Base-by-base conservation (phyloP, 2,888 invertebrate genomes). In the Troides aeacus region DNA sequence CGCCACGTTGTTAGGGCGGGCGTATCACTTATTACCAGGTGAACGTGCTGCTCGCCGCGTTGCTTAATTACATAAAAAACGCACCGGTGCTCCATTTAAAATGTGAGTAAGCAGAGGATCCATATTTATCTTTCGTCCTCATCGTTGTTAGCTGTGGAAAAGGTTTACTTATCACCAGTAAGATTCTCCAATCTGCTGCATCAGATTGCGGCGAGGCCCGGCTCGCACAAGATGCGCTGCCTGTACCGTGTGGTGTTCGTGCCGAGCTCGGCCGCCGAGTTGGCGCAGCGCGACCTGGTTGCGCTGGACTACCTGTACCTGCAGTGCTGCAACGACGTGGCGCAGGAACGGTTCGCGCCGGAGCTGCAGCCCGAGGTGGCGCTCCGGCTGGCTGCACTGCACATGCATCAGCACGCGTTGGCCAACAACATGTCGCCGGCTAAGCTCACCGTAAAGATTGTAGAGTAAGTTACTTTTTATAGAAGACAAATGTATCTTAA, bases 281-380 rank as follows among this genome's bases (percentile, higher is more conserved):
- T 98, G 66, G 96, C 97, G 0, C 96, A 96, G 84, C 94, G 94
- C 75, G 98, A 98, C 90, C 93, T 97, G 18, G 95, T 96, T 24
- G 96, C 97, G 0, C 94, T 98, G 78, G 98, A 98, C 88, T 98
- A 98, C 87, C 94, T 98, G 53, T 98, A 96, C 89, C 94, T 95
- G 84, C 98, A 98, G 91, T 97, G 98, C 87, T 97, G 98, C 85
- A 98, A 98, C 84, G 98, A 98, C 88, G 97, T 98, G 18, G 96
- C 97, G 0, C 97, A 97, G 81, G 98, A 98, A 81, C 87, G 98
- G 72, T 98, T 97, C 84, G 96, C 97, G 0, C 97, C 97, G 0
- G 98, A 98, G 82, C 93, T 98, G 76, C 86, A 87, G 74, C 97
- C 97, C 59, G 98, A 98, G 77, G 96, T 96, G 24, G 97, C 97